Percentiles rank a stretch among this genome's conserved stretches.
phyloP scores from a whole-genome alignment of 2,888 invertebrate species.

The Drosophila atripex region DNA sequence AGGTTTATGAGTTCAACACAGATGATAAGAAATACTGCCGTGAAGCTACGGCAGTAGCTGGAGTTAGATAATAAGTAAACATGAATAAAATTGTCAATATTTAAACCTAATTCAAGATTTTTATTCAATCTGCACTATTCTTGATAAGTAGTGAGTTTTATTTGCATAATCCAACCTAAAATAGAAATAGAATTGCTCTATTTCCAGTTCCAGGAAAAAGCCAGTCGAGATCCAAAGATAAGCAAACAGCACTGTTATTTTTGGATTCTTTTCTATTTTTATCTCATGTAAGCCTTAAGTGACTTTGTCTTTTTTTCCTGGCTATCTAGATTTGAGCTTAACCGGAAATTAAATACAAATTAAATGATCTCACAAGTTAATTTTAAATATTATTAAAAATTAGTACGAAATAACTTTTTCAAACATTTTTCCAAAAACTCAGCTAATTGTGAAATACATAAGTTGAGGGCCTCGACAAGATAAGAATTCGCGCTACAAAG shows the following conservation, averaged over 20 bases:
- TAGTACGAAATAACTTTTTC: neutral
- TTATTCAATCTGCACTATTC: neutral
- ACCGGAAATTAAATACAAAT: constrained; percentile 2
- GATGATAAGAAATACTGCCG: constrained; percentile 41
- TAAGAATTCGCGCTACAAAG: constrained; percentile 27
- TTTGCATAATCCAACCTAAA: neutral
- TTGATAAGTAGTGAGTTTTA: neutral
- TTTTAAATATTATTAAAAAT: no score
- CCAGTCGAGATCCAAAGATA: neutral
- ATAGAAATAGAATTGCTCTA: neutral
- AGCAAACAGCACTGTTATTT: neutral
- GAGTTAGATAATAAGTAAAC: constrained; percentile 35
- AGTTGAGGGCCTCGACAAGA: constrained; percentile 8
- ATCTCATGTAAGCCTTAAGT: constrained; percentile 2
- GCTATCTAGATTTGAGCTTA: neutral
- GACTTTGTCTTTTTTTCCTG: neutral
- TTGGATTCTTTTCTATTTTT: constrained; percentile 20
- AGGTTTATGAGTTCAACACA: constrained; percentile 41
- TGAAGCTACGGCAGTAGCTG: constrained; percentile 31
- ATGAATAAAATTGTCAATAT: constrained; percentile 26
- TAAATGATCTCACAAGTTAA: neutral
- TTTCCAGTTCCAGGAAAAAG: neutral
- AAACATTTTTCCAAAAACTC: neutral
- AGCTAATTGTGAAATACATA: constrained; percentile 45
- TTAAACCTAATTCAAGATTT: neutral